Evolutionary conservation across 1,140 invertebrate genomes (phyloP).

Genomic region (Akabosia matsudoensis): DNA sequence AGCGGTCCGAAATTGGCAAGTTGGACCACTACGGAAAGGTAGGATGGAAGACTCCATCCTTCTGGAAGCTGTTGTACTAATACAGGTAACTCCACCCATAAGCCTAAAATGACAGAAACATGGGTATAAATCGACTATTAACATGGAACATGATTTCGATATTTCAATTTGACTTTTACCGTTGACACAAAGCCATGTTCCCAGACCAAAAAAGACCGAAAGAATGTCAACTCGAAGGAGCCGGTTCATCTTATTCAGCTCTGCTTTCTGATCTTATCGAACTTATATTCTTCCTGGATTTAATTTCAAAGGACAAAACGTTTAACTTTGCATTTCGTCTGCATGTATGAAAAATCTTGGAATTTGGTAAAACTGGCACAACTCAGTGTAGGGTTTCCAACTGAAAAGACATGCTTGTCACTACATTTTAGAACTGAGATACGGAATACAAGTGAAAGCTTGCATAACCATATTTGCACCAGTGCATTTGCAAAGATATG

Average conservation of each 20-base stretch:
- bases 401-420: too few species aligned
- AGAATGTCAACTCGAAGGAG: slow-evolving; percentile 63
- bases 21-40: slow-evolving; percentile 76
- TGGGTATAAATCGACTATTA: neutral
- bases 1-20: slow-evolving; percentile 81
- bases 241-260: slow-evolving; percentile 47
- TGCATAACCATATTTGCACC: too few species aligned
- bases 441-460: too few species aligned
- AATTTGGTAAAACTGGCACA: too few species aligned
- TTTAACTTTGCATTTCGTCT: too few species aligned
- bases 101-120: slow-evolving; percentile 42
- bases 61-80: slow-evolving; percentile 78
- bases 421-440: too few species aligned
- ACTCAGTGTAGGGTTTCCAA: too few species aligned
- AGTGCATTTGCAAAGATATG: too few species aligned
- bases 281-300: too few species aligned
- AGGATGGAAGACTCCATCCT: slow-evolving; percentile 81
- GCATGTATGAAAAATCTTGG: too few species aligned
- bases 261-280: neutral
- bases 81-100: slow-evolving; percentile 84
- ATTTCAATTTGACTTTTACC: slow-evolving; percentile 52
- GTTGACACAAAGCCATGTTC: slow-evolving; percentile 86
- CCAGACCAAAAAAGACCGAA: slow-evolving; percentile 74
- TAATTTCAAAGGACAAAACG: too few species aligned
- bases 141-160: neutral